phyloP scores from a whole-genome alignment of 2,888 invertebrate genomes.

The Trichogramma dendrolimi region DNA sequence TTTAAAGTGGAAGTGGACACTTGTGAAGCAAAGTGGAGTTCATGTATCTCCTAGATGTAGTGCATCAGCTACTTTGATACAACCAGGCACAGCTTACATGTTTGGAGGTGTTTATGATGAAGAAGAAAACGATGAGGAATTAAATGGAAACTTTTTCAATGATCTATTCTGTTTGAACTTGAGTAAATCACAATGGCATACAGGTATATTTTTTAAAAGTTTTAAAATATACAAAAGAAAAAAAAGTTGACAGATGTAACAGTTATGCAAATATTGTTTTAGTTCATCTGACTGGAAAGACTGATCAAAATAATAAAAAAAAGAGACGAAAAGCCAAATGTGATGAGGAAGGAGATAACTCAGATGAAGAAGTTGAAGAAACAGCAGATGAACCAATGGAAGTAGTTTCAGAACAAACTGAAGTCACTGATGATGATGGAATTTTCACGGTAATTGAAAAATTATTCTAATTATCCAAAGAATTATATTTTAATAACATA shows the following conservation, averaged over 20 bases:
- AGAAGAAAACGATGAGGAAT: slow-evolving; percentile 66
- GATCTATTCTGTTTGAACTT: slow-evolving; percentile 74
- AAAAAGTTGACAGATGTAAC: slow-evolving; percentile 2
- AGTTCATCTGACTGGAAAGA: slow-evolving; percentile 53
- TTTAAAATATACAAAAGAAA: slow-evolving; percentile 17
- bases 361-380: slow-evolving; percentile 38
- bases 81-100: slow-evolving; percentile 67
- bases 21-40: slow-evolving; percentile 64
- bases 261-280: slow-evolving; percentile 10
- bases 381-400: slow-evolving; percentile 44
- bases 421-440: slow-evolving; percentile 72
- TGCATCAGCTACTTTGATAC: slow-evolving; percentile 64
- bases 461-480: background rate
- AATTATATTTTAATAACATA: slow-evolving; percentile 41
- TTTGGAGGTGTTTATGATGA: slow-evolving; percentile 87
- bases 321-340: slow-evolving; percentile 52
- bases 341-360: slow-evolving; percentile 39
- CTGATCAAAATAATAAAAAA: slow-evolving; percentile 44
- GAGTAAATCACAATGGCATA: slow-evolving; percentile 70
- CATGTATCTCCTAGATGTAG: slow-evolving; percentile 64
- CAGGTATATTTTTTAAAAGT: slow-evolving; percentile 48
- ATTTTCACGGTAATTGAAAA: slow-evolving; percentile 66
- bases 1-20: slow-evolving; percentile 68
- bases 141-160: slow-evolving; percentile 76
- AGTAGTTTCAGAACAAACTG: slow-evolving; percentile 32